Evolutionary conservation across 2,113 vertebrate species (phyloP), one percentile per base, ranked within the genome.

Genomic region (Chloropsis cyanopogon): DNA sequence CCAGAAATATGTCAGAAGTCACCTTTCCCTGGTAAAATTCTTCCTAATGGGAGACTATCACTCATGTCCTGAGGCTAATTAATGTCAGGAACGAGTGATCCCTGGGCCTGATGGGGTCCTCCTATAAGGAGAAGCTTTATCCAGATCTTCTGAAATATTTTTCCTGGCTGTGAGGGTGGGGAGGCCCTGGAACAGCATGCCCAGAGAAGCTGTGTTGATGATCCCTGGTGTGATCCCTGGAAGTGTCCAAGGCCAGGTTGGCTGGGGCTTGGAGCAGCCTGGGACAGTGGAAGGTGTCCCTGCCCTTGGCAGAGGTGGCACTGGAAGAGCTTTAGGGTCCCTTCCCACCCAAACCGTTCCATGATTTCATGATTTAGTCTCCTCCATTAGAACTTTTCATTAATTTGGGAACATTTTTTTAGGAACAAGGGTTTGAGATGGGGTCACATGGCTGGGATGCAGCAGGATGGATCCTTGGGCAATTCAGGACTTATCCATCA

Each of bases 311-410:
- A 31, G 42, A 9, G 28, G 28, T n/a, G 19, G 12, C 0, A 41
- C 1, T 1, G 9, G 65, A 2, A 42, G 76, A 0, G 4, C 0
- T 33, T 42, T 37, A 4, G 7, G 0, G 4, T 50, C 29, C 25
- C 7, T 63, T 54, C 29, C 49, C 4, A 20, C 23, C 3, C 14
- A 69, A 60, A 7, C 12, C 33, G 69, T 42, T n/a, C 24, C 60
- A 35, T 7, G 12, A 26, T 24, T 60, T 11, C 42, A 24, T 54
- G 6, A 41, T 52, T 60, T 63, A 4, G 5, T 49, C 49, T 88
- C 66, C 33, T 86, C n/a, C 14, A 12, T 50, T 57, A 53, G 26
- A 53, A 11, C 19, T 61, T 6, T 22, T 46, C 41, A 25, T 10
- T 3, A 72, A 68, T 70, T 57, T 33, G 39, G 37, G 29, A 88